Conservation (phyloP, 2,888 invertebrate species). For the Notocelia uddmanniana region DNA sequence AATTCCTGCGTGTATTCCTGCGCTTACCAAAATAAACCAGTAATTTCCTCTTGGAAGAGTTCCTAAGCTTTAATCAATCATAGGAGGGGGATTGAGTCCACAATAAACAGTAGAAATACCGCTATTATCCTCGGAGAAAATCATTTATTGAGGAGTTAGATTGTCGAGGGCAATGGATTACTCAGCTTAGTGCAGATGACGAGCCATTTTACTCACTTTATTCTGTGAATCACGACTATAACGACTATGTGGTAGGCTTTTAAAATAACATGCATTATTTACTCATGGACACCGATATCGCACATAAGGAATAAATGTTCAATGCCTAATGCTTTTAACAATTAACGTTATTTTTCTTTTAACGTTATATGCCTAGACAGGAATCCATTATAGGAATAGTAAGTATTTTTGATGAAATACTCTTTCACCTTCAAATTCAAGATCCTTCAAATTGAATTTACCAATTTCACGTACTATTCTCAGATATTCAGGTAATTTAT, state of each 20-base stretch:
- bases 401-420: too few species aligned
- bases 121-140: slow-evolving; percentile 70
- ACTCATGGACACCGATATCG: not conserved
- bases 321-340: too few species aligned
- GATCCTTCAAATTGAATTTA: too few species aligned
- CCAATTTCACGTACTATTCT: too few species aligned
- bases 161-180: slow-evolving; percentile 62
- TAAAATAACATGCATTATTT: not conserved
- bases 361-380: too few species aligned
- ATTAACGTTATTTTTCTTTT: too few species aligned
- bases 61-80: slow-evolving; percentile 78
- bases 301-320: too few species aligned
- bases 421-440: too few species aligned
- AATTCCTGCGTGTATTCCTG: slow-evolving; percentile 33
- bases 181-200: slow-evolving; percentile 51
- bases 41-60: slow-evolving; percentile 71
- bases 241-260: not conserved
- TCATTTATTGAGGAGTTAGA: slow-evolving; percentile 70
- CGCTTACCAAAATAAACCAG: slow-evolving; percentile 62
- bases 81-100: slow-evolving; percentile 67
- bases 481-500: too few species aligned
- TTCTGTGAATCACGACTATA: slow-evolving; percentile 7
- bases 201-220: slow-evolving; percentile 33
- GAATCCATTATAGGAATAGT: too few species aligned
- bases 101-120: slow-evolving; percentile 73